Percentiles rank a stretch among this genome's conserved stretches.
Evolutionary conservation across 2,797 vertebrate species (phyloP).

Genomic region (Sebastes nivosus): DNA sequence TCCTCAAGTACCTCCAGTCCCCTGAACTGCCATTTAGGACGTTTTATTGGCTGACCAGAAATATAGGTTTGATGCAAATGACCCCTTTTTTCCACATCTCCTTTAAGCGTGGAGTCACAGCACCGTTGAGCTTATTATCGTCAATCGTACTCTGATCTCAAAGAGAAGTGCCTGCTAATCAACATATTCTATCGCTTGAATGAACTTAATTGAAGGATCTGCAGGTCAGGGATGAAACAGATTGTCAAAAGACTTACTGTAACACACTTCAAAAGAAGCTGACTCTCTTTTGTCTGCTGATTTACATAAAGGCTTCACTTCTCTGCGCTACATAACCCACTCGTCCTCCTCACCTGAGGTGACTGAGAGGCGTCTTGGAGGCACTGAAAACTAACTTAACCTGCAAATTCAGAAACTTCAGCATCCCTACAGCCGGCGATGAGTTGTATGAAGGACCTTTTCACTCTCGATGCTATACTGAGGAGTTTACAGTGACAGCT

Average conservation of each 20-base stretch:
- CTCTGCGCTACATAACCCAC: background rate
- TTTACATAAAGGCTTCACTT: background rate
- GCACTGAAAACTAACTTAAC: background rate
- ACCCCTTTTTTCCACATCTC: background rate
- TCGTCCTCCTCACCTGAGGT: background rate
- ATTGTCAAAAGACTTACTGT: background rate
- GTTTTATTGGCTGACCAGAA: background rate
- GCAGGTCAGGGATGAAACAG: background rate
- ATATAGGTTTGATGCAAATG: background rate
- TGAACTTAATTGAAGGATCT: background rate
- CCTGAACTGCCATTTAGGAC: background rate
- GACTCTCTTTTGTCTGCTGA: background rate
- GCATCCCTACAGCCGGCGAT: background rate
- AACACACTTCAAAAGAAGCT: background rate
- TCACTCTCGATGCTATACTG: background rate
- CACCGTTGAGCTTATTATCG: background rate
- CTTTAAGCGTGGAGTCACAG: background rate
- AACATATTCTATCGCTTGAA: background rate
- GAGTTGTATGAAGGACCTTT: background rate
- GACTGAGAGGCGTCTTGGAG: background rate
- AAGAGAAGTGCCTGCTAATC: background rate
- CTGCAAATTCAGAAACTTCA: background rate
- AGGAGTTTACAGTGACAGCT: background rate
- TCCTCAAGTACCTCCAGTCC: background rate
- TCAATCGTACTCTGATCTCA: background rate